Evolutionary conservation across 2,113 vertebrate species (phyloP), one percentile per base, ranked within the genome.

Genomic region (Glaucomys volans): DNA sequence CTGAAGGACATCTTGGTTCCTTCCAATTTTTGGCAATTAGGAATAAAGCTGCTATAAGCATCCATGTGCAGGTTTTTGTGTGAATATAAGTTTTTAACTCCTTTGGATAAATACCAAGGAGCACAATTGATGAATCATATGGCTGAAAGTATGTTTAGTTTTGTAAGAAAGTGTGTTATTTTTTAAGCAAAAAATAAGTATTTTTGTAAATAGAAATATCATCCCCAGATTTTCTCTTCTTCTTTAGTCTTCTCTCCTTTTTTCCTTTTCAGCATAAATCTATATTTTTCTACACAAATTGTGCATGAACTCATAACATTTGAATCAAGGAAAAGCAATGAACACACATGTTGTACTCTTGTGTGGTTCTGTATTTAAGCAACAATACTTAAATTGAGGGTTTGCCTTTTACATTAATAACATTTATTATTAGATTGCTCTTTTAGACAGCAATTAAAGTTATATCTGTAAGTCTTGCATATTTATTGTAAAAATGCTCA

Each of bases 221-320:
- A 87, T 54, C 8, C n/a, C 24, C 7, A 74, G 44, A 50, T 88
- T 95, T 94, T 80, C 42, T 88, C 35, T 18, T 87, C 26, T 67
- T 62, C 12, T 59, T 13, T 57, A 22, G n/a, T 35, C 10, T 30
- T 42, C 54, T 64, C 32, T 71, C 6, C 24, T 75, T 64, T 67
- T 92, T 88, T 20, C 3, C 3, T 90, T 96, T 59, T 83, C 76
- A 74, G 10, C 18, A 62, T 64, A 40, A 67, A 91, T 88, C 14
- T 81, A 24, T 84, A 80, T 76, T 93, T 91, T 94, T 20, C 62
- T 91, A 82, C 66, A 11, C 62, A 77, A 94, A 52, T n/a, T 81
- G 57, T 52, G 1, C 24, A 24, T 66, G 66, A 66, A 74, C 7
- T 50, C 64, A 59, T 44, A 54, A 72, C 59, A 72, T 90, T 57